Evolutionary conservation across 2,113 vertebrate species (phyloP), one percentile per base, ranked within the genome.

Genomic region (Hypanus sabinus): DNA sequence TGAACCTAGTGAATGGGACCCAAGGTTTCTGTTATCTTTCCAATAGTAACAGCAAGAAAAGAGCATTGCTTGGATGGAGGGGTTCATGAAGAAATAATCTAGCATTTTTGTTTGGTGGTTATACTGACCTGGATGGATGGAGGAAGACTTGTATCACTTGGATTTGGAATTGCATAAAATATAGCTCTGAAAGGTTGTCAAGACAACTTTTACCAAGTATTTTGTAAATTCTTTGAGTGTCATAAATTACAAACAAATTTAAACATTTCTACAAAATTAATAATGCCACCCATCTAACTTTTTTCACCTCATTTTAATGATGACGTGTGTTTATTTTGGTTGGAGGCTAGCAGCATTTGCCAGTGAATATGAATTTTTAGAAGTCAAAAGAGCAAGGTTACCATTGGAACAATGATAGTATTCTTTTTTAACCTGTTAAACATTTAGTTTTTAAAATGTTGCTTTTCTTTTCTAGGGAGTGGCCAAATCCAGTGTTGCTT

Each of bases 401-500:
- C 30, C 7, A 65, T 65, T 90, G 60, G n/a, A 94, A 4, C 57
- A 30, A n/a, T 38, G 75, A 0, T 81, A 11, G n/a, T 65, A 18
- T 70, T 7, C 79, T 65, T 11, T 94, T 20, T 9, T 68, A 3
- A 65, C 27, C 18, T 27, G 36, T 68, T 68, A 18, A 10, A 33
- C 60, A 65, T 85, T 94, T 65, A 27, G 12, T 57, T 55, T n/a
- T 81, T 20, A 83, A 65, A 36, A 22, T 87, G 14, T 83, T 85
- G n/a, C 81, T 81, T 70, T 46, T 85, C 46, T 46, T 46, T 16
- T 81, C 0, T 70, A 99, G 99, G 99, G 98, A 99, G 94, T 99
- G 99, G 99, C 99, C 99, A 79, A 99, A 98, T 94, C 98, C 99
- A 55, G 98, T 99, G 12, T 95, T 99, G 94, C 96, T 99, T 96